These are phyloP conservation scores for Onychomys arenicola DNA, from an alignment of 2,797 vertebrate species.

Conservation along the genomic window DNA sequence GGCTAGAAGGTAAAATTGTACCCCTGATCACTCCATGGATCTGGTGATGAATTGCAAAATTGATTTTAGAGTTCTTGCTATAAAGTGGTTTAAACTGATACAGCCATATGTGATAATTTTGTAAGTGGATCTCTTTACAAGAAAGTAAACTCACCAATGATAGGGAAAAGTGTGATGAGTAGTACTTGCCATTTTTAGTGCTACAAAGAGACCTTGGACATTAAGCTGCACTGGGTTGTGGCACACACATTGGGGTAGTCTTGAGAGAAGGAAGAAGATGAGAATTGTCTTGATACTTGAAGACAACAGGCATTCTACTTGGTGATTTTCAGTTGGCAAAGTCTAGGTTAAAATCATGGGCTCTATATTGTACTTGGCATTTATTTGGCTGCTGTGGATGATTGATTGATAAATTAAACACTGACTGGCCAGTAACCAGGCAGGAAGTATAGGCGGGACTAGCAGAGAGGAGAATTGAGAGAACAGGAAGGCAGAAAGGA, in stretches of 20 bases:
- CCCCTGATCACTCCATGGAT: not conserved
- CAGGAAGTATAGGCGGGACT: too few relatives aligned
- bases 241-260: not conserved
- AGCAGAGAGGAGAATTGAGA: too few relatives aligned
- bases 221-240: not conserved
- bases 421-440: too few relatives aligned
- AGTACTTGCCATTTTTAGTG: not conserved
- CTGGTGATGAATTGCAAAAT: not conserved
- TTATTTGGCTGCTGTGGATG: too few relatives aligned
- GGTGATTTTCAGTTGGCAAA: not conserved
- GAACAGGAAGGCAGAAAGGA: too few relatives aligned
- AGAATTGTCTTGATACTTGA: not conserved
- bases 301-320: not conserved
- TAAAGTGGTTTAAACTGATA: not conserved
- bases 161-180: not conserved
- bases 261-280: not conserved
- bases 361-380: not conserved
- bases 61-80: constrained; percentile 24
- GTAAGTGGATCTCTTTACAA: not conserved
- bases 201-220: not conserved
- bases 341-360: not conserved
- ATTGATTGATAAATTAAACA: too few relatives aligned
- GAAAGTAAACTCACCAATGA: not conserved
- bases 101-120: not conserved
- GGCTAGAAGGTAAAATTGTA: not conserved